These are phyloP conservation scores for Nineta flava DNA, from an alignment of 2,888 invertebrate genomes.

Conservation along the genomic window DNA sequence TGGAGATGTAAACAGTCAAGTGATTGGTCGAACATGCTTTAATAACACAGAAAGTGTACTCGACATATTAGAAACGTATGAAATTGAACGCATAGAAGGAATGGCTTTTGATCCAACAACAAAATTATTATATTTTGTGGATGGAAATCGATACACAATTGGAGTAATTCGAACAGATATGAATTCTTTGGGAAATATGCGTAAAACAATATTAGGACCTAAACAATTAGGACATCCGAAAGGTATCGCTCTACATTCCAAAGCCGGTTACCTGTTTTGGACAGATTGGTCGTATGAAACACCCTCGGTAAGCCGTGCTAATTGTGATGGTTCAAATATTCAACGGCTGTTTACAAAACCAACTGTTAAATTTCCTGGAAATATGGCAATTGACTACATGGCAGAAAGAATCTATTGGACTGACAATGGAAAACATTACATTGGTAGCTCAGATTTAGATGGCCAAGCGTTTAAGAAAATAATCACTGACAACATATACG, in stretches of 20 bases:
- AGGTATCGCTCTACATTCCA: conserved; percentile 71
- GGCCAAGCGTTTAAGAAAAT: conserved; percentile 50
- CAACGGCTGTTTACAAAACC: conserved; percentile 46
- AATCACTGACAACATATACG: conserved; percentile 42
- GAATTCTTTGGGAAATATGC: conserved; percentile 48
- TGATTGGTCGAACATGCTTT: conserved; percentile 65
- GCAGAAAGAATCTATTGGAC: conserved; percentile 76
- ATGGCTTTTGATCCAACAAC: conserved; percentile 84
- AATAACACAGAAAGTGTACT: conserved; percentile 41
- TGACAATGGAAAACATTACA: conserved; percentile 67
- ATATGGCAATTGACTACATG: conserved; percentile 69
- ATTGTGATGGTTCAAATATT: conserved; percentile 59
- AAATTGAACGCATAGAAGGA: conserved; percentile 70
- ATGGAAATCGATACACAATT: conserved; percentile 61
- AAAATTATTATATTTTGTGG: conserved; percentile 73
- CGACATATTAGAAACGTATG: conserved; percentile 55
- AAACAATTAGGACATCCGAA: conserved; percentile 51
- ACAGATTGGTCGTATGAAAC: conserved; percentile 72
- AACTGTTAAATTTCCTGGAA: conserved; percentile 72
- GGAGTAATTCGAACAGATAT: conserved; percentile 60
- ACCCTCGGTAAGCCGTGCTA: conserved; percentile 63
- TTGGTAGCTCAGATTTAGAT: conserved; percentile 58
- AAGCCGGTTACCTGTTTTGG: conserved; percentile 68
- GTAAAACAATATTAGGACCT: conserved; percentile 56
- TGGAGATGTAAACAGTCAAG: conserved; percentile 69